Percentiles rank a stretch among this genome's conserved stretches.
Conservation (phyloP, 2,888 invertebrate genomes). For the Labia minor region DNA sequence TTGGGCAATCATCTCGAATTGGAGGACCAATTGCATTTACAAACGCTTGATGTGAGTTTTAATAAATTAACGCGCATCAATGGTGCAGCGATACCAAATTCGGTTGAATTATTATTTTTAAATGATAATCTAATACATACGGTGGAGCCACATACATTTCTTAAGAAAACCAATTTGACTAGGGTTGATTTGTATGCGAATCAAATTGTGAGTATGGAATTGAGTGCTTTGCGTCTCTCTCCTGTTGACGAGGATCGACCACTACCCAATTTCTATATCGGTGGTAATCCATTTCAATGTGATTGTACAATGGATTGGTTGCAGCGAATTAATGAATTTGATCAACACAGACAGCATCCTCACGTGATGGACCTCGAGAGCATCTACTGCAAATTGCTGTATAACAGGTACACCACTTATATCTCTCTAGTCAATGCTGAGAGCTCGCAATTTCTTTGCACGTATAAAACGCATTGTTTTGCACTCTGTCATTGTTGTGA, state of each 20-base stretch:
- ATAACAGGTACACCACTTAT: conserved; percentile 72
- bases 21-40: conserved; percentile 60
- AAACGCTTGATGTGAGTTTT: conserved; percentile 82
- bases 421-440: conserved; percentile 78
- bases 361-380: conserved; percentile 80
- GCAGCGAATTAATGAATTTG: conserved; percentile 76
- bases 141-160: conserved; percentile 81
- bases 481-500: conserved; percentile 92
- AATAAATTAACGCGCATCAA: conserved; percentile 72
- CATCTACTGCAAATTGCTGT: conserved; percentile 77
- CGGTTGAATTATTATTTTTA: conserved; percentile 72
- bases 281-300: conserved; percentile 87
- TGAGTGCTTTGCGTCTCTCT: conserved; percentile 73
- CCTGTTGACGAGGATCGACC: conserved; percentile 64
- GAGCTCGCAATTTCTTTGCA: conserved; percentile 81
- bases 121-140: conserved; percentile 78
- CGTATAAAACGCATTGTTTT: conserved; percentile 87
- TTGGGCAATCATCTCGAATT: conserved; percentile 63
- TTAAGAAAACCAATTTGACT: conserved; percentile 77
- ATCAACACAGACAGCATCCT: conserved; percentile 76
- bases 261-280: conserved; percentile 83
- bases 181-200: conserved; percentile 87
- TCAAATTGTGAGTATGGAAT: conserved; percentile 79
- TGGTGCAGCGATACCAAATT: conserved; percentile 66
- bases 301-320: conserved; percentile 95